Evolutionary conservation across 2,888 invertebrate species (phyloP), one percentile per base, ranked within the genome.

Genomic region (Drosophila merina): DNA sequence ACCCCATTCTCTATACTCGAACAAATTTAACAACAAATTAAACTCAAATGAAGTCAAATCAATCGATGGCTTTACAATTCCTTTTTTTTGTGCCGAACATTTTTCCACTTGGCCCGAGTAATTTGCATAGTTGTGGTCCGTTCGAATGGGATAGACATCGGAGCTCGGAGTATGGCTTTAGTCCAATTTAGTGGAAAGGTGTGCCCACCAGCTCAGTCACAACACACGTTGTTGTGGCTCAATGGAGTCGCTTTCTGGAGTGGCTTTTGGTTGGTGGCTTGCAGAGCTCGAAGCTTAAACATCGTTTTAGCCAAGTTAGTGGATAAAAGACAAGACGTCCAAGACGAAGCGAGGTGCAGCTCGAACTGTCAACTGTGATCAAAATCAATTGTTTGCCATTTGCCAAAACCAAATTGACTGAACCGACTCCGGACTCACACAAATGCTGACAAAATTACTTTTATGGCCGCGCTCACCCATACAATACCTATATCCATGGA

Each of bases 51-150:
- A 59, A 78, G 47, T 57, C 60, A 64, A 80, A 52, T 73, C 58
- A 60, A 68, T 68, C 58, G 69, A 56, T 74, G 74, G 59, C 51
- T 62, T 62, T 72, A 72, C 47, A 52, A 40, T 70, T 44, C 58
- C 8, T 44, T 49, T 40, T 57, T 66, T 48, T 30, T 20, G 20
- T 20, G 20, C 2, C 31, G n/a, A 49, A 40, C 31, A 72, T 72
- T 72, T 72, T 70, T 72, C 54, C 73, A 72, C 64, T 70, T 70
- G 73, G 62, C 66, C 45, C 71, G 57, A 57, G 57, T 64, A 78
- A 84, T 82, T 81, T 84, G 74, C 78, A 80, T 77, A 76, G 72
- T 57, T 86, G 84, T 72, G 85, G 83, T 75, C 38, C 10, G 30
- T 28, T 36, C 31, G 31, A 45, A 62, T 40, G 38, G 60, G 60